Conservation (phyloP, 2,113 vertebrate species). For the human region DNA sequence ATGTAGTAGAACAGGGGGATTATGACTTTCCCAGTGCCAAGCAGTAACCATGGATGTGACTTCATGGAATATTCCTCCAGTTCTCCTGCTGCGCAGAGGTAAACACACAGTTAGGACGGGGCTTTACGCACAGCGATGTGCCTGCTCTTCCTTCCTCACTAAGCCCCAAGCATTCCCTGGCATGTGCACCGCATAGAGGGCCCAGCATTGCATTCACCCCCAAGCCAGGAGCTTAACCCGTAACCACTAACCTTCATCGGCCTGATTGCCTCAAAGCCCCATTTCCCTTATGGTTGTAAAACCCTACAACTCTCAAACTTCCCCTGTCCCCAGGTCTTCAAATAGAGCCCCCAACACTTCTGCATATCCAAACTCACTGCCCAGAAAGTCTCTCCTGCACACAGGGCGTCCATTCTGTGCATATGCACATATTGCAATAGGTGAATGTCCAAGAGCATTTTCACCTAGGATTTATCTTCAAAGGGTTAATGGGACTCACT, state of each 20-base stretch:
- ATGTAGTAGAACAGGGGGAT: no score
- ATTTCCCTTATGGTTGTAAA: background rate
- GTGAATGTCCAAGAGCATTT: background rate
- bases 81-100: background rate
- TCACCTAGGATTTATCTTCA: background rate
- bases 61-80: background rate
- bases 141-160: no score
- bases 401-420: fast-evolving
- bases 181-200: background rate
- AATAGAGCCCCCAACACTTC: fast-evolving
- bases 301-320: background rate
- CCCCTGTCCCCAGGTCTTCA: no score
- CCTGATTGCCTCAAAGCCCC: background rate
- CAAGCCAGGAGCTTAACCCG: background rate
- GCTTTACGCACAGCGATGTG: background rate
- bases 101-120: fast-evolving
- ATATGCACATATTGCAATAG: fast-evolving
- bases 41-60: background rate
- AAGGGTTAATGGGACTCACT: background rate
- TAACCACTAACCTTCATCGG: background rate
- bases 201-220: no score
- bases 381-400: background rate
- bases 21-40: background rate
- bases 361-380: background rate
- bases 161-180: background rate